Evolutionary conservation across 2,888 invertebrate genomes (phyloP), one percentile per base, ranked within the genome.

Genomic region (Pharmacophagus antenor): DNA sequence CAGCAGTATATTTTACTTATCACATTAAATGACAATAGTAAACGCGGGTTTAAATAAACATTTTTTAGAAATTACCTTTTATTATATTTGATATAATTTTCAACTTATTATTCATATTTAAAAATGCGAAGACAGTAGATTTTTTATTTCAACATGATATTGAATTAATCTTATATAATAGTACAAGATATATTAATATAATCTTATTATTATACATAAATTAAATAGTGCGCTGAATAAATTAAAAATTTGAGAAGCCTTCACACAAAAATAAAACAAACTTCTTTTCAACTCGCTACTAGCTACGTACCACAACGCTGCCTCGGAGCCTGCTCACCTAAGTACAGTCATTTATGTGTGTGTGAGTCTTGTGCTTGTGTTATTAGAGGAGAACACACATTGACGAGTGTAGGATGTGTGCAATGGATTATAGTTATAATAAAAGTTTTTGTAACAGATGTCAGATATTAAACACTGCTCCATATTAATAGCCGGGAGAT

Each of bases 381-480:
- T 52, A 31, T 65, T 63, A 70, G 58, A 64, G 67, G 68, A 71
- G 65, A 73, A 72, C 71, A 64, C 66, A 58, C 66, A 62, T 70
- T 67, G 77, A 76, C 72, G 67, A 70, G 73, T 62, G 68, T 71
- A 64, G 66, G 69, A 70, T 76, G 81, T 82, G 80, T 88, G 88
- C 89, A 88, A 88, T 86, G 88, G 89, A 90, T 90, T 89, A 90
- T 87, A 84, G 78, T 90, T 88, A 89, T 89, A 89, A 90, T 90
- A 90, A 90, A 90, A 90, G 89, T 90, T 90, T 90, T 89, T 88
- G 89, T 84, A 88, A 88, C 89, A 90, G 88, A 89, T 90, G 89
- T 88, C 88, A 86, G 85, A 89, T 90, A 90, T 90, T 90, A 90
- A 90, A 88, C 88, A 88, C 82, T 82, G 80, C 77, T 80, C 82